Percentiles rank a stretch among this genome's conserved stretches.
These are phyloP conservation scores for Macroglossus sobrinus DNA, from an alignment of 2,113 vertebrate species.

Conservation along the genomic window DNA sequence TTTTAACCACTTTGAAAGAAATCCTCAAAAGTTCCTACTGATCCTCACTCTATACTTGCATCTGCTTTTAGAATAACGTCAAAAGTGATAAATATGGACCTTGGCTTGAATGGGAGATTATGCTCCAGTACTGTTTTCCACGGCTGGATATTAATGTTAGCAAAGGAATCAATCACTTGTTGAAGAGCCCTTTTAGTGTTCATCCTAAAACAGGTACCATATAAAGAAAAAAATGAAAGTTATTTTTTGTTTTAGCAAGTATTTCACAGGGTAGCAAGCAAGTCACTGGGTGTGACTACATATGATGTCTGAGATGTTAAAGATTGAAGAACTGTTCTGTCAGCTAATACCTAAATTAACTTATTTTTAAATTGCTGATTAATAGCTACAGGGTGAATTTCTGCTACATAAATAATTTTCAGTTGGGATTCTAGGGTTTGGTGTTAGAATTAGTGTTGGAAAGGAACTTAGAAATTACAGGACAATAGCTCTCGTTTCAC, in stretches of 20 bases:
- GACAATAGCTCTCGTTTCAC: neutral
- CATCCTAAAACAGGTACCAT: conserved; percentile 92
- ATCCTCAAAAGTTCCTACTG: conserved; percentile 6
- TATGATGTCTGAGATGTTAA: neutral
- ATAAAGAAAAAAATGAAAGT: conserved; percentile 1
- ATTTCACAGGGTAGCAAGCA: neutral
- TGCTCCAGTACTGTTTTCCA: conserved; percentile 98
- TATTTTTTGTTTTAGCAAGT: neutral
- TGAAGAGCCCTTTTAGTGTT: conserved; percentile 98
- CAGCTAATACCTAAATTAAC: neutral
- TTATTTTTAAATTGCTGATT: neutral
- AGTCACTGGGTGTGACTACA: neutral
- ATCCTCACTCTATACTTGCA: neutral
- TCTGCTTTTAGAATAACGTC: conserved; percentile 67
- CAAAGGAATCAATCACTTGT: conserved; percentile 94
- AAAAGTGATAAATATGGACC: conserved; percentile 64
- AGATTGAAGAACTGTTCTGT: neutral
- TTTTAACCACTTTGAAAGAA: conserved; percentile 46
- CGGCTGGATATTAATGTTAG: conserved; percentile 96
- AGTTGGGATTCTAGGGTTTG: neutral
- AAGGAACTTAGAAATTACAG: neutral
- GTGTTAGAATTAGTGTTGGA: neutral
- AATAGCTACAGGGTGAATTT: conserved; percentile 12
- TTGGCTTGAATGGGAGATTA: conserved; percentile 89
- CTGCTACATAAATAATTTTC: neutral